phyloP scores from a whole-genome alignment of 2,113 vertebrate genomes.

The Podocnemis expansa region DNA sequence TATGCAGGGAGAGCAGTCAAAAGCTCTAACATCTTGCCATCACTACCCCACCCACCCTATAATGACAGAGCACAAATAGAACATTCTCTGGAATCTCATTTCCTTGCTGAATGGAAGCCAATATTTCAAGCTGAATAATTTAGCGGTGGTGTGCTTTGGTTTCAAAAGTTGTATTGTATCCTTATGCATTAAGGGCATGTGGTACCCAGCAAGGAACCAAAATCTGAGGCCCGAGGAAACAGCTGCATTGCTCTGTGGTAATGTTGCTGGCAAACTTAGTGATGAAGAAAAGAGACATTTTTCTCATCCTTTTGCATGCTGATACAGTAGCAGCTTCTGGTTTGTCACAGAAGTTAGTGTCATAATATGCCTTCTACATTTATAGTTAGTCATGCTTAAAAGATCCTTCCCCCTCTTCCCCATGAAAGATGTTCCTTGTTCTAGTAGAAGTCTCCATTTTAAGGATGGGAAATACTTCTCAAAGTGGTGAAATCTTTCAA shows the following conservation, averaged over 20 bases:
- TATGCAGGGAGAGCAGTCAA: neutral
- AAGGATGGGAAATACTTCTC: neutral
- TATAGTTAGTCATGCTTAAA: neutral
- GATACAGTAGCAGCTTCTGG: slow-evolving; percentile 13
- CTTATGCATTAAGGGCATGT: neutral
- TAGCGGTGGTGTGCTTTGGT: neutral
- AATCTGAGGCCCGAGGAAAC: neutral
- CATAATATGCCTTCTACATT: neutral
- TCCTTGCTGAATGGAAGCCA: neutral
- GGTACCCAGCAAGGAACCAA: neutral
- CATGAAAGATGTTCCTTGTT: neutral
- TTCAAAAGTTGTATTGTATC: neutral
- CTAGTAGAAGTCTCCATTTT: neutral
- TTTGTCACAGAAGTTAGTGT: slow-evolving; percentile 11
- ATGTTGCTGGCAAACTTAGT: neutral
- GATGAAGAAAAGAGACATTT: neutral
- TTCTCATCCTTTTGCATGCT: neutral
- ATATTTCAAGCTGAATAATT: neutral
- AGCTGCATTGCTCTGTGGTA: neutral
- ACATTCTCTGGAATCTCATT: neutral
- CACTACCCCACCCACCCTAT: neutral
- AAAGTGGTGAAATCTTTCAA: neutral
- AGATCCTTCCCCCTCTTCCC: neutral
- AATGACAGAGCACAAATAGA: neutral
- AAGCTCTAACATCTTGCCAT: neutral